These are phyloP conservation scores for Tromatobia lineatoria DNA, from an alignment of 2,888 invertebrate species.

Conservation along the genomic window DNA sequence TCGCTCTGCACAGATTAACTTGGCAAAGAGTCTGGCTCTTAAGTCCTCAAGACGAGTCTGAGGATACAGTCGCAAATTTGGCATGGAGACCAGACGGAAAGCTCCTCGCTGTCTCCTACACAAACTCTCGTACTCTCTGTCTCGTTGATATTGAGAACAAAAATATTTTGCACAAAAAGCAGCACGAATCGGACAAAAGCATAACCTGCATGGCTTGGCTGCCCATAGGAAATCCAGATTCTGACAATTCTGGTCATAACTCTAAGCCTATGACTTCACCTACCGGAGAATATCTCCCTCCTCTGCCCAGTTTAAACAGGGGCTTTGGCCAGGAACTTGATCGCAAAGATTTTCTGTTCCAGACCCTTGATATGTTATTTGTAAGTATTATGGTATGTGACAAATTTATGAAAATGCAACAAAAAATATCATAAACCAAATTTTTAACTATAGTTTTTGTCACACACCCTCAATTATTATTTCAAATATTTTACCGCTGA, in stretches of 20 bases:
- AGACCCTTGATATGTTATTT: constrained; percentile 84
- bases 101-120: constrained; percentile 88
- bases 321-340: constrained; percentile 84
- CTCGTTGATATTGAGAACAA: constrained; percentile 95
- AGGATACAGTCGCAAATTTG: constrained; percentile 91
- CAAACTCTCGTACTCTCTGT: constrained; percentile 77
- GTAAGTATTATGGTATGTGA: constrained; percentile 82
- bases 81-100: constrained; percentile 98
- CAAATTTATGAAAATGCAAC: too few species aligned
- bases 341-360: constrained; percentile 85
- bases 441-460: too few species aligned
- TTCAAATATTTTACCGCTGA: too few species aligned
- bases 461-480: too few species aligned
- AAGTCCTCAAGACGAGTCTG: constrained; percentile 90
- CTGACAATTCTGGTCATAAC: constrained; percentile 50
- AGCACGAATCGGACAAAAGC: constrained; percentile 84
- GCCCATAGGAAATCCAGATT: constrained; percentile 74
- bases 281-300: constrained; percentile 85
- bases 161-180: constrained; percentile 89
- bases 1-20: constrained; percentile 94
- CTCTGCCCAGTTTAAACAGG: constrained; percentile 85
- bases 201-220: constrained; percentile 93
- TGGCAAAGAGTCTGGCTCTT: constrained; percentile 98
- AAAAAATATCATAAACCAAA: too few species aligned
- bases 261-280: constrained; percentile 74